Evolutionary conservation across 2,888 invertebrate genomes (phyloP).

Genomic region (Parnassius glacialis): DNA sequence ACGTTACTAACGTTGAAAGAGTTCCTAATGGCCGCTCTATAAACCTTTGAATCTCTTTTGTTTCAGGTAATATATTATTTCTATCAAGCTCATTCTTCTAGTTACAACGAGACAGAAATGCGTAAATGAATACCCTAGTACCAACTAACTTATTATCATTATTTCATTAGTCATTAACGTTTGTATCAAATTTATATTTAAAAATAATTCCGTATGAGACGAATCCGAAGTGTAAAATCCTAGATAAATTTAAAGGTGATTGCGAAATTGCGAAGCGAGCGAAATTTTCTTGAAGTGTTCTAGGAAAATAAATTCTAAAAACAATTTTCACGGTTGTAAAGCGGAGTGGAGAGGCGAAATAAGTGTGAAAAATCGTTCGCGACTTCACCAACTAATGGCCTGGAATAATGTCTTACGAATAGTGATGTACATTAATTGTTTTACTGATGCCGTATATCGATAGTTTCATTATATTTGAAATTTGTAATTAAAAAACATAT

Average conservation of each 20-base stretch:
- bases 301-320: constrained; percentile 25
- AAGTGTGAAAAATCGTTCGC: constrained; percentile 28
- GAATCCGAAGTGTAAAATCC: background rate
- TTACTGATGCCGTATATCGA: constrained; percentile 13
- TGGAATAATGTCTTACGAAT: constrained; percentile 22
- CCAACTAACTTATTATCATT: too few relatives aligned
- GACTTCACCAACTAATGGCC: constrained; percentile 25
- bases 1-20: too few relatives aligned
- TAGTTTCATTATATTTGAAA: background rate
- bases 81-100: too few relatives aligned
- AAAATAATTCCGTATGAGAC: too few relatives aligned
- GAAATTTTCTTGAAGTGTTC: constrained; percentile 12
- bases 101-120: too few relatives aligned
- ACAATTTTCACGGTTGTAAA: constrained; percentile 29
- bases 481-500: too few relatives aligned
- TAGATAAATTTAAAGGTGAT: constrained; percentile 10
- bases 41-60: too few relatives aligned
- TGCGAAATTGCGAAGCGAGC: constrained; percentile 8
- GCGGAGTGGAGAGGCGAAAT: constrained; percentile 25
- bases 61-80: too few relatives aligned
- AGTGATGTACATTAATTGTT: constrained; percentile 17
- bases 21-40: too few relatives aligned
- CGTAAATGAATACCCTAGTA: too few relatives aligned
- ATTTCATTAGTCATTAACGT: too few relatives aligned
- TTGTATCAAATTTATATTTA: too few relatives aligned